These are phyloP conservation scores for Thelaira solivaga DNA, from an alignment of 2,888 invertebrate genomes.

Conservation along the genomic window DNA sequence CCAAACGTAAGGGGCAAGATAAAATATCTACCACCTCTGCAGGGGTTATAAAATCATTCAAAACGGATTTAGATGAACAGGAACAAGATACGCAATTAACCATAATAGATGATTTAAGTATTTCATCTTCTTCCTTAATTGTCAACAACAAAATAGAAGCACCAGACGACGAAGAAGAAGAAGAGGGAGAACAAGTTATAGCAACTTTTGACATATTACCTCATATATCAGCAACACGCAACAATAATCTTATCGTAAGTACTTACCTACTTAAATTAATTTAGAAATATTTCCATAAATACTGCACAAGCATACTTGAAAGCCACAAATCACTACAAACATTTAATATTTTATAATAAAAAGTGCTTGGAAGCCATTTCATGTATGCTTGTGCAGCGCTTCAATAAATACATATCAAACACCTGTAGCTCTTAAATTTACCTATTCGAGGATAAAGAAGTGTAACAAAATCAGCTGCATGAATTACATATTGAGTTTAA, in stretches of 20 bases:
- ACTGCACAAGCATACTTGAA: too few species aligned
- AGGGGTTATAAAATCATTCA: conserved; percentile 14
- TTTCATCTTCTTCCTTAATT: conserved; percentile 22
- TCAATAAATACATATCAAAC: too few species aligned
- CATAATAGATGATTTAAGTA: background rate
- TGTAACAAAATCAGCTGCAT: too few species aligned
- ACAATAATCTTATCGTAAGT: conserved; percentile 76
- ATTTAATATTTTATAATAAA: too few species aligned
- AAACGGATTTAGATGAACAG: conserved; percentile 20
- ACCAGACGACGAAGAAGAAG: conserved; percentile 27
- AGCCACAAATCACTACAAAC: too few species aligned
- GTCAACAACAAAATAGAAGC: background rate
- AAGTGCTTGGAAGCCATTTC: too few species aligned
- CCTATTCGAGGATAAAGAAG: too few species aligned
- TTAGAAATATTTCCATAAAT: background rate
- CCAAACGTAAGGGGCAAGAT: conserved; percentile 49
- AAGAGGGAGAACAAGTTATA: conserved; percentile 26
- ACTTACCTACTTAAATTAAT: background rate
- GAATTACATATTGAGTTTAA: too few species aligned
- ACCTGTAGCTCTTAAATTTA: too few species aligned
- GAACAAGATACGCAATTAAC: background rate
- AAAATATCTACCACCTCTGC: conserved; percentile 12
- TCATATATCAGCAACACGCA: conserved; percentile 69
- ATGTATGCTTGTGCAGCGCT: too few species aligned
- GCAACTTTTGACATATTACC: conserved; percentile 67